phyloP scores from a whole-genome alignment of 1,140 invertebrate species.

The Akabosia matsudoensis region DNA sequence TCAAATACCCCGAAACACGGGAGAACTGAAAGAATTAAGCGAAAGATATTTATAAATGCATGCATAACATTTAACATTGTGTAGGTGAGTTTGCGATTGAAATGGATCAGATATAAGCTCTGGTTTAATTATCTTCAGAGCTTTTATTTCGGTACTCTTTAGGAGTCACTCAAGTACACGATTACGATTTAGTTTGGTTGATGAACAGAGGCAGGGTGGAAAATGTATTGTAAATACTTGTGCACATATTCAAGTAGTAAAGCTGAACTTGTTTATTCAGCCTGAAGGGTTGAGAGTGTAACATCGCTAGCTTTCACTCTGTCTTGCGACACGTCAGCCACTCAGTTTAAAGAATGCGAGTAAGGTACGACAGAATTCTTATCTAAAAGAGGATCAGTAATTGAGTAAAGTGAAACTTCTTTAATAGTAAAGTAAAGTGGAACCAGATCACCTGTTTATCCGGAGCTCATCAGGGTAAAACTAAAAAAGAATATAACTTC shows the following conservation, averaged over 20 bases:
- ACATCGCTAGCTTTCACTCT: neutral
- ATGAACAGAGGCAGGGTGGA: neutral
- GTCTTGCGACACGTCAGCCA: neutral
- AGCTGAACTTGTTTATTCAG: too few species aligned
- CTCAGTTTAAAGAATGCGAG: neutral
- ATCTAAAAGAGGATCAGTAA: neutral
- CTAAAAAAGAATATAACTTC: neutral
- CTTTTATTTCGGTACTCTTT: slow-evolving; percentile 4
- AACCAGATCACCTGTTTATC: neutral
- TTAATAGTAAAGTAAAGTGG: neutral
- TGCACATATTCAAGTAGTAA: too few species aligned
- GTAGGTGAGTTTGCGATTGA: too few species aligned
- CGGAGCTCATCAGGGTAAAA: neutral
- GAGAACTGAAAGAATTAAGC: neutral
- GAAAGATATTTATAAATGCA: neutral
- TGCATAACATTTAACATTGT: too few species aligned
- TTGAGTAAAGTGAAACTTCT: neutral
- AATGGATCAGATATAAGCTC: too few species aligned
- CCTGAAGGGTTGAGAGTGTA: too few species aligned
- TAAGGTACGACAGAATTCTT: neutral
- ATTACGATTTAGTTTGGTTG: slow-evolving; percentile 5
- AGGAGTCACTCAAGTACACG: neutral
- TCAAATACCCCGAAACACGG: neutral
- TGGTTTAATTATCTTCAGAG: too few species aligned
- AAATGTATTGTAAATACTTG: too few species aligned